Evolutionary conservation across 2,888 invertebrate genomes (phyloP), one percentile per base, ranked within the genome.

Genomic region (Bedellia somnulentella): DNA sequence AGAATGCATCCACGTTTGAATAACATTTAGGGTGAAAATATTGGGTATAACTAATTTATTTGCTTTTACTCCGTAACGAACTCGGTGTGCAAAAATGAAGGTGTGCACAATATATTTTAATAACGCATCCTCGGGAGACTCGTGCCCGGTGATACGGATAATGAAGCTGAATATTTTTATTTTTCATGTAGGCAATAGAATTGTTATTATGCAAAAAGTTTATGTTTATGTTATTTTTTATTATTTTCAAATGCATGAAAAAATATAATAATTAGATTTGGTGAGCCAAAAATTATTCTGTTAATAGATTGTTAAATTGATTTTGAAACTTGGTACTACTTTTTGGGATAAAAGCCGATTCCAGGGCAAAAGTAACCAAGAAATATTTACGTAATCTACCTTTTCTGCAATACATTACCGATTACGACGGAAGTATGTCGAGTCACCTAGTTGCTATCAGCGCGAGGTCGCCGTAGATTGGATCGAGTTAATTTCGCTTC

Each of bases 401-500:
- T 59, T 48, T 49, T 49, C 51, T 51, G 47, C 46, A 45, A 48
- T 48, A 44, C 6, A 17, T 16, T 32, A 12, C 22, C 15, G 46
- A 45, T 47, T 48, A 37, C 31, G 40, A 36, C 49, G 66, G 61
- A 66, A 68, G 59, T 58, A 55, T 58, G 18, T 18, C 18, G 9
- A 18, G 18, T 18, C 18, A 18, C 18, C 18, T 9, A 9, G 18
- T 9, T 9, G 9, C 5, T 18, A 5, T 18, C 9, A 18, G 9
- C 18, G 5, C 9, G 9, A 5, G 18, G 18, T 18, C 18, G 18
- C 60, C 66, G 57, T 68, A 71, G 75, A 73, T 73, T 70, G 68
- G 73, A 73, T 73, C 73, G 68, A 75, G 75, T 73, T 75, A 75
- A 75, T 75, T 73, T 75, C 66, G 58, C 70, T 70, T 68, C 67